These are phyloP conservation scores for Ditula angustiorana DNA, from an alignment of 2,888 invertebrate genomes.

Conservation along the genomic window DNA sequence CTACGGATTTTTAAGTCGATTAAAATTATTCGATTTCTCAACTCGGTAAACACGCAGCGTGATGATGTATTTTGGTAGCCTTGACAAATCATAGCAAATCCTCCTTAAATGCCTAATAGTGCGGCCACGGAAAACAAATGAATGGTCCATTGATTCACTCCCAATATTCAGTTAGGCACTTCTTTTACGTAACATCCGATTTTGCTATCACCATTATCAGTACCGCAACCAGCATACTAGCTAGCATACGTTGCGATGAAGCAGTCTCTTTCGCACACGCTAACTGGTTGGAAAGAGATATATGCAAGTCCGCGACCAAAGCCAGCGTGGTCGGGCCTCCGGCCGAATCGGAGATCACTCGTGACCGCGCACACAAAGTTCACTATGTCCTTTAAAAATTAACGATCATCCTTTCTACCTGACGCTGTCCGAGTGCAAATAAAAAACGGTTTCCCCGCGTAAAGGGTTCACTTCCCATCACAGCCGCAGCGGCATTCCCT, in stretches of 20 bases:
- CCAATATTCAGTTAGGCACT: not conserved
- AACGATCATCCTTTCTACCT: slow-evolving; percentile 85
- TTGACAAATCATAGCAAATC: too few species aligned
- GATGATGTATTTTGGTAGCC: too few species aligned
- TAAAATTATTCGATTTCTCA: too few species aligned
- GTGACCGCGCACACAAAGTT: slow-evolving; percentile 66
- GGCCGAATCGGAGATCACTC: slow-evolving; percentile 49
- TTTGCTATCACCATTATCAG: slow-evolving; percentile 27
- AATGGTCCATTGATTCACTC: not conserved
- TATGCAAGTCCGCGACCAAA: too few species aligned
- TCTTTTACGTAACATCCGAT: slow-evolving; percentile 1
- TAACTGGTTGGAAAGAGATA: too few species aligned
- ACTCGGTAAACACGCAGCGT: too few species aligned
- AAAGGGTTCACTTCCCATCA: slow-evolving; percentile 87
- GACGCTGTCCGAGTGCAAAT: slow-evolving; percentile 85
- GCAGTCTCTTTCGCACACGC: too few species aligned
- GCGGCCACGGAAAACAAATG: too few species aligned
- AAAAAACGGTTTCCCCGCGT: slow-evolving; percentile 84
- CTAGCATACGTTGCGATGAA: too few species aligned
- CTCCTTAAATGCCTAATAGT: too few species aligned
- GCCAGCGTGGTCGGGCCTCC: too few species aligned
- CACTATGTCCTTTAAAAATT: slow-evolving; percentile 83
- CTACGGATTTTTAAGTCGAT: too few species aligned
- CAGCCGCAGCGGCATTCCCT: slow-evolving; percentile 69
- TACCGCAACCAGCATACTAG: slow-evolving; percentile 37